Evolutionary conservation across 2,113 vertebrate genomes (phyloP), one percentile per base, ranked within the genome.

Genomic region (Choloepus hoffmanni): DNA sequence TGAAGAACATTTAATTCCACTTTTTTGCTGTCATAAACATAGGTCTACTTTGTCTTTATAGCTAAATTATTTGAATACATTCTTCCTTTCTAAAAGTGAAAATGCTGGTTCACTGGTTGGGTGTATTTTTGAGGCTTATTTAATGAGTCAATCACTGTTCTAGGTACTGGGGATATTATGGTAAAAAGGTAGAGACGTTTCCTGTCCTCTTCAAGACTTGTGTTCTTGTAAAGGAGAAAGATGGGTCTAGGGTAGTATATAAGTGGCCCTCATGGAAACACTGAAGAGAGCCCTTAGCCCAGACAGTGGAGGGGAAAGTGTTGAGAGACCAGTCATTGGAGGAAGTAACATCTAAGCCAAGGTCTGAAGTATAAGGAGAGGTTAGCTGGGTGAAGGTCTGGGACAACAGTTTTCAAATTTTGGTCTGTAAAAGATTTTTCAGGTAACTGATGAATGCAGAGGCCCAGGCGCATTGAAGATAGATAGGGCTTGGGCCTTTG

Each of bases 51-150:
- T 72, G 43, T 33, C 62, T 45, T 91, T 55, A 60, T 14, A 33
- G 84, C 60, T 87, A 85, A 79, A 36, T 45, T 79, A 65, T 72
- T 89, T 77, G 73, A 90, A 19, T 55, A 65, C 19, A 65, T 86
- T 85, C 14, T 93, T 77, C 55, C 33, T 94, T 78, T 50, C 40
- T 90, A 15, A 81, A 96, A 79, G n/a, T 85, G 36, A 92, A 94
- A 86, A 82, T 79, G 30, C 40, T 77, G 43, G 24, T 70, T 89
- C 28, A 67, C 12, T 36, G 50, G 43, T 13, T 36, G 11, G 36
- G 40, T 65, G 15, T 36, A 82, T 86, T 77, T 93, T 68, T 89
- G 45, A 89, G 50, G 24, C 13, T 83, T 24, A 77, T 85, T 89
- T 6, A 89, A 0, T 77, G 40, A 78, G 30, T 72, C 12, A 43